A percentile compares a stretch with the other conserved stretches of the same genome.
Evolutionary conservation across 2,888 invertebrate species (phyloP).

Genomic region (Allolobophora icterica): DNA sequence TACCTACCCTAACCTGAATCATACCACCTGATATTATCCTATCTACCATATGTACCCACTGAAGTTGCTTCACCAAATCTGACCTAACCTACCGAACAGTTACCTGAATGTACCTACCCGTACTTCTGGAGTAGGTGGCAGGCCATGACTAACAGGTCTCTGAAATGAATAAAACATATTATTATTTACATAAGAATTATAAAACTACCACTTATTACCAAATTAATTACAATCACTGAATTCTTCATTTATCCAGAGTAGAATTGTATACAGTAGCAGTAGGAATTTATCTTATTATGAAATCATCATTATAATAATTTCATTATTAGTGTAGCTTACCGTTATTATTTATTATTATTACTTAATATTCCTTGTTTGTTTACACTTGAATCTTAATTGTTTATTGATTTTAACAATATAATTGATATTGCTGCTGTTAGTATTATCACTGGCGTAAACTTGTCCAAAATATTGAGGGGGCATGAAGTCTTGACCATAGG

Average conservation of each 20-base stretch:
- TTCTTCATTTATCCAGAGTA: not conserved
- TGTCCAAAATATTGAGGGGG: too few species aligned
- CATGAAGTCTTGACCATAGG: too few species aligned
- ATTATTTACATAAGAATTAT: not conserved
- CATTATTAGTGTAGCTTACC: too few species aligned
- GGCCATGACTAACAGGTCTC: slow-evolving; percentile 73
- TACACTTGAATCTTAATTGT: not conserved
- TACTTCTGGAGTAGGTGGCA: slow-evolving; percentile 96
- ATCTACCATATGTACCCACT: too few species aligned
- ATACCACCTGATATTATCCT: not conserved
- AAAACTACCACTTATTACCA: not conserved
- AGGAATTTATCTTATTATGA: not conserved
- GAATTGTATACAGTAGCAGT: not conserved
- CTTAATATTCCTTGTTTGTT: not conserved
- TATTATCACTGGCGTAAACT: too few species aligned
- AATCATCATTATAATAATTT: not conserved
- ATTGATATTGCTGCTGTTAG: not conserved
- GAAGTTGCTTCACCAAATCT: not conserved
- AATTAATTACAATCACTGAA: not conserved
- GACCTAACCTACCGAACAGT: not conserved
- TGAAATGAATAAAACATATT: slow-evolving; percentile 30
- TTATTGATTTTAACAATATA: not conserved
- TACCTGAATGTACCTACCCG: slow-evolving; percentile 68
- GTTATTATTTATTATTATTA: not conserved
- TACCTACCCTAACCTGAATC: not conserved